Evolutionary conservation across 2,888 invertebrate species (phyloP), one percentile per base, ranked within the genome.

Genomic region (Cyclophora albipunctata): DNA sequence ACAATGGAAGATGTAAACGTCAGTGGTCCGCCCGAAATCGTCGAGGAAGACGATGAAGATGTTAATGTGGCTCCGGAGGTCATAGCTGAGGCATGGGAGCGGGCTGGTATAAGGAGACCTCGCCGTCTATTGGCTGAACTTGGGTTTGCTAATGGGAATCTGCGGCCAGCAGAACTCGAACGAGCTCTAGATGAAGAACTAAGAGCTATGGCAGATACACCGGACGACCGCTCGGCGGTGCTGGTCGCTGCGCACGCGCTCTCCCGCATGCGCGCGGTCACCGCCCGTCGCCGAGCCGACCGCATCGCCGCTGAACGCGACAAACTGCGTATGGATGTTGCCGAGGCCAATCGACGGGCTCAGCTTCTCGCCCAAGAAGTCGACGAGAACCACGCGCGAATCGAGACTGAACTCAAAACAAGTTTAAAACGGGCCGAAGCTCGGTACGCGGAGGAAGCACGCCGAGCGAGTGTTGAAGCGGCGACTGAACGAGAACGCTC

Each of bases 331-430:
- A 83, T 90, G 6, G 96, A 96, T 69, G 91, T 97, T 20, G 86
- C 90, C 33, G 96, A 96, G 71, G 95, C 96, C 0, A 96, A 97
- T 71, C 91, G 93, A 51, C 90, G 97, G 61, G 95, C 96, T 0
- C 90, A 92, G 0, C 75, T 96, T 49, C 85, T 98, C 47, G 97
- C 96, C 1, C 95, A 95, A 64, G 98, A 98, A 78, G 94, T 97
- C 2, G 98, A 98, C 75, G 98, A 98, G 68, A 93, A 94, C 64
- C 96, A 97, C 75, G 91, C 93, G 1, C 91, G 93, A 52, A 90
- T 97, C 72, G 97, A 98, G 75, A 92, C 92, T 55, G 92, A 93
- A 37, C 90, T 94, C 35, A 92, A 93, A 69, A 91, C 91, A 45
- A 93, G 91, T 84, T 90, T 93, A 45, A 92, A 93, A 53, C 84